These are phyloP conservation scores for Papilio machaon DNA, from an alignment of 1,140 invertebrate species.

Conservation along the genomic window DNA sequence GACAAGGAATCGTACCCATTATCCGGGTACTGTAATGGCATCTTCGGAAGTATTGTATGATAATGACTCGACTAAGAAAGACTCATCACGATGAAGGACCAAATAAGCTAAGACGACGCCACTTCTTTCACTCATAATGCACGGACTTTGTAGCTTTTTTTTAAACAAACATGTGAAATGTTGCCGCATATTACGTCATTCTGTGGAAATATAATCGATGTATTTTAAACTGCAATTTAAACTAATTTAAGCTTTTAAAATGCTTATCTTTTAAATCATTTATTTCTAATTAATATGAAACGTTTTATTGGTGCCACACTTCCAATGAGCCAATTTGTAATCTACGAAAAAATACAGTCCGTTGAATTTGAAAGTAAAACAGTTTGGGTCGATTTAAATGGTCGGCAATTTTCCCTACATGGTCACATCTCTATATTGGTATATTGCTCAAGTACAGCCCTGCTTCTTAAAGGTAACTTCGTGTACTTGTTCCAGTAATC, in stretches of 20 bases:
- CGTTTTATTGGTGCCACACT: constrained; percentile 33
- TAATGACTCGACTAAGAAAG: neutral
- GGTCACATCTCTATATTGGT: constrained; percentile 44
- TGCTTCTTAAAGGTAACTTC: constrained; percentile 30
- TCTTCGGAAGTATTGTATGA: neutral
- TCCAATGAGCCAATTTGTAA: constrained; percentile 5
- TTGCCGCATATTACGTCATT: neutral
- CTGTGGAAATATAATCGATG: neutral
- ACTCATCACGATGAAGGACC: neutral
- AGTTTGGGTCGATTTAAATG: constrained; percentile 45
- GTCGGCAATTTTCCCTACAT: constrained; percentile 45
- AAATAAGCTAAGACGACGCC: neutral
- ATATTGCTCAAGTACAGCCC: constrained; percentile 33
- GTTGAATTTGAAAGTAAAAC: constrained; percentile 46
- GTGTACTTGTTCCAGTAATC: constrained; percentile 20
- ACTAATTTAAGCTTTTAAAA: neutral
- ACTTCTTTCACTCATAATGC: neutral
- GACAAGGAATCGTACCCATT: neutral
- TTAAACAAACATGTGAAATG: neutral
- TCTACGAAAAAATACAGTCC: constrained; percentile 1
- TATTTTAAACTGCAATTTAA: neutral
- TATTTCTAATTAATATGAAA: constrained; percentile 40
- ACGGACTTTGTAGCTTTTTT: neutral
- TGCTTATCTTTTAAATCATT: constrained; percentile 38
- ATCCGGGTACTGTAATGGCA: neutral